Base-by-base conservation (phyloP, 2,888 invertebrate genomes). In the Mythimna albipuncta region DNA sequence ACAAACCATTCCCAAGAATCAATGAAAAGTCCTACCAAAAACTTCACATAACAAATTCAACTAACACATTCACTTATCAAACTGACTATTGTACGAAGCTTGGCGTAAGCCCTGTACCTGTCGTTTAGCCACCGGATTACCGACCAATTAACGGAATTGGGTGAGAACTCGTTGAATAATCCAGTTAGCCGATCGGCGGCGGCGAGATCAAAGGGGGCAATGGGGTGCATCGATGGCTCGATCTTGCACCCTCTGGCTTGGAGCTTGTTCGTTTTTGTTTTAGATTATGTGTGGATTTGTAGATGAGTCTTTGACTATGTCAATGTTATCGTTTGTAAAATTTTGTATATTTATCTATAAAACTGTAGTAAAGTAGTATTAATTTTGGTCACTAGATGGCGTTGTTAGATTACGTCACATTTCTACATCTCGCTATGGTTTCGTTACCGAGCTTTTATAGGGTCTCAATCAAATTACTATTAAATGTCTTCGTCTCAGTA, bases 81-180 rank as follows among this genome's bases (percentile, higher is more conserved):
- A 78, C 82, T 63, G 38, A 62, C 75, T 81, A 79, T 67, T 62
- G 66, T 64, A 63, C 52, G 57, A 35, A 65, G 63, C 66, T 71
- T 16, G 47, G 54, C 79, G 55, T 81, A 72, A 81, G 71, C 73
- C 70, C 76, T 79, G 83, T 76, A 83, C 74, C 87, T 83, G 86
- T 79, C 86, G 85, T 81, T 87, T 87, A 86, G 62, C 86, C 70
- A 75, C 75, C 80, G 85, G 83, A 86, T 87, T 86, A 87, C 83
- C 65, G 73, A 73, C 81, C 85, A 87, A 86, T 87, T 87, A 87
- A 85, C 84, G 75, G 82, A 86, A 87, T 87, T 87, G 81, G 84
- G 88, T 87, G 87, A 85, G 85, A 88, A 87, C 87, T 79, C 82
- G 84, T 79, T 82, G 73, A 80, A 84, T 88, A 87, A 87, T 87